Evolutionary conservation across 2,797 vertebrate species (phyloP).

Genomic region (Muraenolepis orangiensis): DNA sequence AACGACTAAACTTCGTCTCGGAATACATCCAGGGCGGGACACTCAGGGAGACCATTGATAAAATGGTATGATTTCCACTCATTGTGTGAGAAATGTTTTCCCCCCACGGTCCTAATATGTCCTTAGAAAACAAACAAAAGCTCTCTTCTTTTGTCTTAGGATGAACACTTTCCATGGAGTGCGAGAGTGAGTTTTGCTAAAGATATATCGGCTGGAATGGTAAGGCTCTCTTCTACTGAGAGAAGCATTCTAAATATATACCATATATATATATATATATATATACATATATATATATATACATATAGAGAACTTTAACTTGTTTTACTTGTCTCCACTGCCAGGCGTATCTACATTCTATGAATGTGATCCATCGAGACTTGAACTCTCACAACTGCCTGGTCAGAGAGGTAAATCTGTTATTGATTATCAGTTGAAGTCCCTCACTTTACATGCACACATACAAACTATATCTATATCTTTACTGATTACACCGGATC

Average conservation of each 20-base stretch:
- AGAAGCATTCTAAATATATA: not conserved
- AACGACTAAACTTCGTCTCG: constrained; percentile 91
- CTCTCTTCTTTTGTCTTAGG: constrained; percentile 68
- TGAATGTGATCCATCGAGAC: constrained; percentile 97
- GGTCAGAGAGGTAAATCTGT: constrained; percentile 85
- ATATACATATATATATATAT: too few relatives aligned
- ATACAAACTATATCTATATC: not conserved
- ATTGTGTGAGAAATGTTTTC: not conserved
- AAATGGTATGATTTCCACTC: constrained; percentile 78
- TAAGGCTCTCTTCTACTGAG: constrained; percentile 46
- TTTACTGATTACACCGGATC: not conserved
- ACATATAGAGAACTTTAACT: too few relatives aligned
- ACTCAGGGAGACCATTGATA: constrained; percentile 84
- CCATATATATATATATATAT: too few relatives aligned
- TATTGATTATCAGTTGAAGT: not conserved
- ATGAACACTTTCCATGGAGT: constrained; percentile 86
- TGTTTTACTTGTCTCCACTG: constrained; percentile 19
- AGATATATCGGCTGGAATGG: constrained; percentile 95
- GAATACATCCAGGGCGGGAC: constrained; percentile 96
- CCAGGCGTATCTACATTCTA: constrained; percentile 97
- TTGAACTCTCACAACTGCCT: constrained; percentile 97
- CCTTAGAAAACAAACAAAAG: not conserved
- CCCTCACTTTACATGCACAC: not conserved
- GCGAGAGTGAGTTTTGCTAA: constrained; percentile 89
- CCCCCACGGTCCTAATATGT: not conserved